Evolutionary conservation across 2,888 invertebrate genomes (phyloP), one percentile per base, ranked within the genome.

Genomic region (Anodontia alba): DNA sequence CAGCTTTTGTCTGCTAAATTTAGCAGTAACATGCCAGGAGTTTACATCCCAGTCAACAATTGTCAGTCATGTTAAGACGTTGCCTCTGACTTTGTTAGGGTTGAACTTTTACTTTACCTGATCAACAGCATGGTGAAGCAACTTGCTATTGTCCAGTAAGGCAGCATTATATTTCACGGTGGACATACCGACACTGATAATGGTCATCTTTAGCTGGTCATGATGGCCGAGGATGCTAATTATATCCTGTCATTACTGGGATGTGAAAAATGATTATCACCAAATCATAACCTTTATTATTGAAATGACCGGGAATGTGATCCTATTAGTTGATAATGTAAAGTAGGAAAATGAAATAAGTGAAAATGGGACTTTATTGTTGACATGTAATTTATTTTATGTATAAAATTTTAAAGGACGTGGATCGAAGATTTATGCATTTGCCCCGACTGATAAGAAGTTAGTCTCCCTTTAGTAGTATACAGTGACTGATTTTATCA

Each of bases 211-310:
- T 69, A 69, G 69, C 42, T 54, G 80, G 80, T 80, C 80, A 80
- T 23, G 23, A 42, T 76, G 80, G 26, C 69, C 80, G 26, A 46
- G 54, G 70, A n/a, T 43, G 70, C 69, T 71, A 76, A 80, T 76
- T 76, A 62, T 54, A 69, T 38, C 57, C 68, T 73, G 80, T 73
- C 76, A 80, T n/a, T 80, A 51, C n/a, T 17, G n/a, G 38, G 62
- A 69, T 73, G 62, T 76, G 80, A 80, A 73, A 73, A 70, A 77
- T 77, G 46, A 73, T 73, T 73, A 38, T 62, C 33, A n/a, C 72
- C 68, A 31, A 57, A 73, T 78, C 78, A 62, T 62, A 17, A 33
- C 33, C 5, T 5, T 62, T 62, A 33, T 62, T 62, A 62, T 33
- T 62, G 33, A 31, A 62, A 62, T 62, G 62, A 62, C 31, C 23